Base-by-base conservation (phyloP, 2,888 invertebrate species). In the Trachelus tabidus region DNA sequence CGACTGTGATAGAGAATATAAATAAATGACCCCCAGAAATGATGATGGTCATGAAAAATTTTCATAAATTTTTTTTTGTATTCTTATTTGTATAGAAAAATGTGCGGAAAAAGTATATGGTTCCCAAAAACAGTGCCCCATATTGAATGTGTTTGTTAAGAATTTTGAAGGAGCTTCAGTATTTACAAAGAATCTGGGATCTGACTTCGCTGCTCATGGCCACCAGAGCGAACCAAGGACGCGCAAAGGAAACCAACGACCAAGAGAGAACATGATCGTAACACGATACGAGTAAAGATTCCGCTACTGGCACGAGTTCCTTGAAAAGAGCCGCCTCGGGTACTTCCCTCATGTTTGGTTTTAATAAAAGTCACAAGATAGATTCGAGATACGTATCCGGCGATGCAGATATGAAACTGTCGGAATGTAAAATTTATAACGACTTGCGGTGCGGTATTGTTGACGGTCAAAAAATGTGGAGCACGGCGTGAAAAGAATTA, bases 1-100 rank as follows among this genome's bases (percentile, higher is more conserved):
- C 80, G 81, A 84, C 81, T 84, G 84, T 83, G 83, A 84, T 85
- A 83, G 84, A 80, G 78, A 81, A 80, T 77, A 81, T 76, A 75
- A 81, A 81, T 71, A 33, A 81, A 79, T 78, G 80, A 30, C 40
- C 69, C 23, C 15, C 33, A 33, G 30, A 11, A 30, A 56, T 12
- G 12, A 68, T 75, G 31, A 56, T 56, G 56, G 9, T 56, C 68
- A 68, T 23, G 68, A 33, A n/a, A n/a, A n/a, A 23, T 9, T 23
- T 12, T 40, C 35, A 1, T 12, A 6, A 34, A 40, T n/a, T 73
- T 73, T 40, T 23, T 34, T 35, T 35, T 12, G 11, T 56, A 9
- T 34, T 73, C 23, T 73, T 15, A n/a, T 30, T 56, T 23, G 23
- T 56, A 23, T 15, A 23, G 40, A 56, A 56, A 56, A 56, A 23